Base-by-base conservation (phyloP, 2,113 vertebrate genomes). In the Lagopus leucura region DNA sequence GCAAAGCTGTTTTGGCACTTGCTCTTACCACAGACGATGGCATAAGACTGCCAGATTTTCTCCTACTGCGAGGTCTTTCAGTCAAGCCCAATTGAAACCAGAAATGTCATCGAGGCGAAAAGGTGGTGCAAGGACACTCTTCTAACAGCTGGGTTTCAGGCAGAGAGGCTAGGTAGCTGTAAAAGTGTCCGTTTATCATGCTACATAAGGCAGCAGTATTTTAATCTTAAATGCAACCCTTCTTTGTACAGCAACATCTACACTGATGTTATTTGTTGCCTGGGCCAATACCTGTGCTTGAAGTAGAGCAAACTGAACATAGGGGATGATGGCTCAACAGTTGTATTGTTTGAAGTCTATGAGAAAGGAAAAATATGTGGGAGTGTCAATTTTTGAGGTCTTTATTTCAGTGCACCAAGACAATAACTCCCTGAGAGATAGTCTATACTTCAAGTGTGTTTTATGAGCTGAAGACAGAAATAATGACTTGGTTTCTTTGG, bases 391-490 rank as follows among this genome's bases (percentile, higher is more conserved):
- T 78, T 65, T 45, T 90, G 80, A 83, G 70, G 70, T 88, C 83
- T 94, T 28, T 24, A 24, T 69, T 93, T 86, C 81, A 93, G 8
- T 72, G 89, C 58, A 76, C 27, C 57, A 54, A 54, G 92, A 93
- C 88, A 94, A 92, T 92, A 92, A 84, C 24, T 40, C 81, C 84
- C 96, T 87, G 70, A 95, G 94, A 95, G 95, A 88, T 34, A 93
- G 57, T 75, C 66, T 58, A 48, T 88, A 43, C 77, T 90, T 96
- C 83, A 92, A 94, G 74, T n/a, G n/a, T 24, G 36, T 30, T 94
- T 94, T 95, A 93, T 66, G 92, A 94, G 71, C 89, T 90, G 92
- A 83, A 82, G 90, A 95, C 80, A 92, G 94, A 89, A 87, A 93
- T 89, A 93, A 36, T 93, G 83, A 71, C 83, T 92, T 75, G 36